Evolutionary conservation across 2,797 vertebrate genomes (phyloP).

Genomic region (Amniataba percoides): DNA sequence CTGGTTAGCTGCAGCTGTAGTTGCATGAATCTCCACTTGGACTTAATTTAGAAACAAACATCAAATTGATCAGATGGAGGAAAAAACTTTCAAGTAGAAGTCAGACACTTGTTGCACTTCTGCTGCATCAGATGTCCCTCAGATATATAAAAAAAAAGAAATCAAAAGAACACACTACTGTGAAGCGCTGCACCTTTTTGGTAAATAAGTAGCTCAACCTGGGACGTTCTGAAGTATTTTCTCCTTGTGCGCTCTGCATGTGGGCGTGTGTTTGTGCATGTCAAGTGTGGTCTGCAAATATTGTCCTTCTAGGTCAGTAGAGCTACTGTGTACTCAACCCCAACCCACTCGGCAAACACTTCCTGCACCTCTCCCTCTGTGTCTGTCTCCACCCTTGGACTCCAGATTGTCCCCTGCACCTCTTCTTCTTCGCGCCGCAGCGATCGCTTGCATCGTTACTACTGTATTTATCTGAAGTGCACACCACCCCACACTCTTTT

Average conservation of each 20-base stretch:
- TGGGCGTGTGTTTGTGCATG: constrained; percentile 82
- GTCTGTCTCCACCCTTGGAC: constrained; percentile 27
- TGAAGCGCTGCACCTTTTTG: constrained; percentile 31
- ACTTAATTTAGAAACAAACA: neutral
- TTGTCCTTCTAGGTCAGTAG: constrained; percentile 80
- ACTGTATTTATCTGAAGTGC: constrained; percentile 65
- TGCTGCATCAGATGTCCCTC: neutral
- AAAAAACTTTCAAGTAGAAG: constrained; percentile 7
- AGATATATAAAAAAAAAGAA: too few relatives aligned
- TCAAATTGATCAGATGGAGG: neutral
- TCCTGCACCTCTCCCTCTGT: constrained; percentile 27
- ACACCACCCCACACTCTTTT: constrained; percentile 44
- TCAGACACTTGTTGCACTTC: constrained; percentile 14
- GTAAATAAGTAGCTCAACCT: constrained; percentile 47
- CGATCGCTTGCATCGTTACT: constrained; percentile 55
- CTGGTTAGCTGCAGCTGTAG: neutral
- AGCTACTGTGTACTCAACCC: constrained; percentile 81
- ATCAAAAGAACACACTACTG: neutral
- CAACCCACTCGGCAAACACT: constrained; percentile 80
- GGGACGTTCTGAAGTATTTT: constrained; percentile 37
- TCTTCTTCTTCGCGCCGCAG: constrained; percentile 34
- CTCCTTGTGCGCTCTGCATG: constrained; percentile 50
- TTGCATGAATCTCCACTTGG: neutral
- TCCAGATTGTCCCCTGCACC: constrained; percentile 47
- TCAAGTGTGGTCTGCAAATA: constrained; percentile 81